phyloP scores from a whole-genome alignment of 2,888 invertebrate genomes.

The Helleia helle region DNA sequence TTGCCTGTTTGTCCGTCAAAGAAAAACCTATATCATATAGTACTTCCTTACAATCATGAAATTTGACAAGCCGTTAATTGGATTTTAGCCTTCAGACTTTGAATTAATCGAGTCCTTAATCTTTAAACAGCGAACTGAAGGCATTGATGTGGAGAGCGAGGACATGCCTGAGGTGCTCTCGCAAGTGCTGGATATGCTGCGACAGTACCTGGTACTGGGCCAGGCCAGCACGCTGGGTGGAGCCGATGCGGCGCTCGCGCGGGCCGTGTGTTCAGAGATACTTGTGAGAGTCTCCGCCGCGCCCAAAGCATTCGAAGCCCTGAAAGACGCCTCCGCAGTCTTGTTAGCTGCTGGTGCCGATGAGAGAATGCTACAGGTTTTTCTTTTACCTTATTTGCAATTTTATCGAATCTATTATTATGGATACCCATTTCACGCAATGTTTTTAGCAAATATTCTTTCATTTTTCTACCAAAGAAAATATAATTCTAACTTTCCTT shows the following conservation, averaged over 20 bases:
- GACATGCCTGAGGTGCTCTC: conserved; percentile 52
- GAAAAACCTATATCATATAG: no score
- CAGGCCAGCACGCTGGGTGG: conserved; percentile 26
- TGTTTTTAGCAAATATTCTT: no score
- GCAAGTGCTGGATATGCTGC: conserved; percentile 46
- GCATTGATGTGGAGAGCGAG: conserved; percentile 51
- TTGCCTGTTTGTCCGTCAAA: no score
- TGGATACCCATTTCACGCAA: no score
- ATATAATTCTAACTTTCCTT: no score
- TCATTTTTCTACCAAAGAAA: no score
- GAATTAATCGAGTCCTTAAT: no score
- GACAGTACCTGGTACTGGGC: conserved; percentile 39
- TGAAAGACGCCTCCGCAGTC: conserved; percentile 77
- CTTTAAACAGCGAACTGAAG: conserved; percentile 60
- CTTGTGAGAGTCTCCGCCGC: conserved; percentile 48
- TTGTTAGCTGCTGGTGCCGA: conserved; percentile 46
- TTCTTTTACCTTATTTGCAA: no score
- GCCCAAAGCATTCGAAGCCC: conserved; percentile 52
- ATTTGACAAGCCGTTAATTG: no score
- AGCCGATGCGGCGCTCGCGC: conserved; percentile 37
- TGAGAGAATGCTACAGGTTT: conserved; percentile 51
- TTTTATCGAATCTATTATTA: no score
- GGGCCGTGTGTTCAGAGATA: conserved; percentile 46
- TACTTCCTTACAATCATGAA: no score
- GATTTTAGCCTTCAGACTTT: no score